Percentiles rank a stretch among this genome's conserved stretches.
phyloP scores from a whole-genome alignment of 1,140 invertebrate genomes.

The Stegodyphus dumicola region DNA sequence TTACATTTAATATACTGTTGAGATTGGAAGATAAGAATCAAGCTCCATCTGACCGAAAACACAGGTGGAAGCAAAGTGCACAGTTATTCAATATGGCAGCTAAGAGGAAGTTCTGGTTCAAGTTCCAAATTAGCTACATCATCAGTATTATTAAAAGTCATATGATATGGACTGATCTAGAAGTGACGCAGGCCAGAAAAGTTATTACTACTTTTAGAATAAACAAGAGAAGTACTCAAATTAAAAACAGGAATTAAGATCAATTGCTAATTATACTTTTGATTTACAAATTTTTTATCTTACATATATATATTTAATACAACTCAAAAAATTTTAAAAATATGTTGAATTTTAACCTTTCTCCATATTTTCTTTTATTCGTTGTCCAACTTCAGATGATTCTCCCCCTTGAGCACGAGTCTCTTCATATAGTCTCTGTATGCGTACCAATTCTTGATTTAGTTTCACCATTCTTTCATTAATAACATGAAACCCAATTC shows the following conservation, averaged over 20 bases:
- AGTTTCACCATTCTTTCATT: conserved; percentile 79
- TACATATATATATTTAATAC: too few species aligned
- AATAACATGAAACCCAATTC: conserved; percentile 83
- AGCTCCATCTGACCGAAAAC: too few species aligned
- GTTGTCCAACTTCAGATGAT: conserved; percentile 72
- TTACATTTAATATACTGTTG: too few species aligned
- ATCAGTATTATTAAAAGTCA: too few species aligned
- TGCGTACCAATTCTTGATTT: conserved; percentile 79
- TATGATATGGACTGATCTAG: neutral
- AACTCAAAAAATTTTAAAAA: too few species aligned
- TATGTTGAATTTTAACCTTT: conserved; percentile 61
- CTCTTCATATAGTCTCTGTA: conserved; percentile 79
- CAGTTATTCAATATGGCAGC: too few species aligned
- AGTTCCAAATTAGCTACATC: too few species aligned
- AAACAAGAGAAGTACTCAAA: neutral
- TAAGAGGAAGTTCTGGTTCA: too few species aligned
- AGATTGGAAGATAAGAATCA: too few species aligned
- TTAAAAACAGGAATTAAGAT: neutral
- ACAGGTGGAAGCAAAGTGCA: too few species aligned
- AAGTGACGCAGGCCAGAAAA: neutral
- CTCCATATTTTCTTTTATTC: conserved; percentile 76
- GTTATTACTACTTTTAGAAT: too few species aligned
- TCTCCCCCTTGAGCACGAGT: conserved; percentile 69
- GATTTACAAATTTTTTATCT: too few species aligned
- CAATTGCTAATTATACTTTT: neutral